Evolutionary conservation across 2,888 invertebrate species (phyloP).

Genomic region (Carpatolechia fugitivella): DNA sequence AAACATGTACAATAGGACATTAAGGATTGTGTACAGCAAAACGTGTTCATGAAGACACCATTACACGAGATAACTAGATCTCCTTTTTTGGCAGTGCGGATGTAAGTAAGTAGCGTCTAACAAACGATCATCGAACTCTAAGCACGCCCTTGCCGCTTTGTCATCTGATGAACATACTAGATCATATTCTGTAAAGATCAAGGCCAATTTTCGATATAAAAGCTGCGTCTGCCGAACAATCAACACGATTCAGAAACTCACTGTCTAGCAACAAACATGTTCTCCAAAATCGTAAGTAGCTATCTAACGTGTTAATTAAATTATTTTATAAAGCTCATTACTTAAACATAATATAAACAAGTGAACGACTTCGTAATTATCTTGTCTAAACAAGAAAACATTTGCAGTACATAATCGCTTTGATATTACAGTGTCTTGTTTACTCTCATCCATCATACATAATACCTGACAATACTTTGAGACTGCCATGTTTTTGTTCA

Average conservation of each 20-base stretch:
- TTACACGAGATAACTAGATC: slow-evolving; percentile 15
- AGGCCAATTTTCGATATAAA: slow-evolving; percentile 55
- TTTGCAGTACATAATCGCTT: too few species aligned
- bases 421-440: background rate
- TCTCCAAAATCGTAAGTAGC: slow-evolving; percentile 29
- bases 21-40: slow-evolving; percentile 1
- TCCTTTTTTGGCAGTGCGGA: slow-evolving; percentile 44
- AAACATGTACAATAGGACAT: slow-evolving; percentile 5
- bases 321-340: too few species aligned
- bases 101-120: slow-evolving; percentile 29
- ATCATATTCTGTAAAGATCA: slow-evolving; percentile 49
- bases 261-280: slow-evolving; percentile 24
- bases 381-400: too few species aligned
- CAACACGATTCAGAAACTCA: slow-evolving; percentile 25
- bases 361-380: background rate
- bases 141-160: slow-evolving; percentile 35
- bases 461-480: too few species aligned
- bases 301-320: background rate
- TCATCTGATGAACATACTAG: slow-evolving; percentile 44
- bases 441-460: background rate
- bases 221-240: slow-evolving; percentile 28
- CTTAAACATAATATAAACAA: too few species aligned
- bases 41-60: slow-evolving; percentile 3
- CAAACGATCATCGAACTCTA: slow-evolving; percentile 45
- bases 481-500: too few species aligned